phyloP scores from a whole-genome alignment of 2,888 invertebrate genomes.

The Hirtodrosophila duncani region DNA sequence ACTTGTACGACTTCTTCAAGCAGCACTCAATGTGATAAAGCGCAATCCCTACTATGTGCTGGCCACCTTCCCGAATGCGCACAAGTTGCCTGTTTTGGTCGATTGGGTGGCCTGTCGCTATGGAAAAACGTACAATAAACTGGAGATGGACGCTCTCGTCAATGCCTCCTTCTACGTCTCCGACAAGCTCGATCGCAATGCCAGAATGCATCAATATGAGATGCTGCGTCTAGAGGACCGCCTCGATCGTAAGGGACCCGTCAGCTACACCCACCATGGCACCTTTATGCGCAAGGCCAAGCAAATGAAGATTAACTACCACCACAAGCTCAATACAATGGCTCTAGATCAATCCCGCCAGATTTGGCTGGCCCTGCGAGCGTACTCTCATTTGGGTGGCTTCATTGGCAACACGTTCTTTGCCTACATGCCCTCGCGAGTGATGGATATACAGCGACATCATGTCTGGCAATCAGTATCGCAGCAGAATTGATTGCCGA shows the following conservation, averaged over 20 bases:
- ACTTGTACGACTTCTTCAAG: slow-evolving; percentile 39
- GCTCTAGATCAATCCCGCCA: slow-evolving; percentile 36
- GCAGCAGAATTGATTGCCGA: too few relatives aligned
- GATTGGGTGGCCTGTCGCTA: slow-evolving; percentile 60
- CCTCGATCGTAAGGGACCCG: background rate
- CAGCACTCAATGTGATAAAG: slow-evolving; percentile 40
- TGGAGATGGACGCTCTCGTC: slow-evolving; percentile 26
- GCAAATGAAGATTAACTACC: background rate
- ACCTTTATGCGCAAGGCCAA: background rate
- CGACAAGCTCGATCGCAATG: background rate
- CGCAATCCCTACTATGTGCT: slow-evolving; percentile 59
- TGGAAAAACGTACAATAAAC: slow-evolving; percentile 39
- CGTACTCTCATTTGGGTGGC: slow-evolving; percentile 19
- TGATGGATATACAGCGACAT: slow-evolving; percentile 26
- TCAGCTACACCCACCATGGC: background rate
- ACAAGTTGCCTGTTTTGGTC: slow-evolving; percentile 54
- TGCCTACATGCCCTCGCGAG: slow-evolving; percentile 45
- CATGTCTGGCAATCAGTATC: slow-evolving; percentile 32
- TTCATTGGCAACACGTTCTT: slow-evolving; percentile 30
- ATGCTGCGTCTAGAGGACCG: background rate
- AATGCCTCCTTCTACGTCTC: slow-evolving; percentile 11
- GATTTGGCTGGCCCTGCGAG: slow-evolving; percentile 46
- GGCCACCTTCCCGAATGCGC: slow-evolving; percentile 61
- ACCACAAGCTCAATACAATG: slow-evolving; percentile 19
- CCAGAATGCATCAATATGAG: too few relatives aligned